Evolutionary conservation across 2,797 vertebrate genomes (phyloP).

Genomic region (Apogon hyalosoma): DNA sequence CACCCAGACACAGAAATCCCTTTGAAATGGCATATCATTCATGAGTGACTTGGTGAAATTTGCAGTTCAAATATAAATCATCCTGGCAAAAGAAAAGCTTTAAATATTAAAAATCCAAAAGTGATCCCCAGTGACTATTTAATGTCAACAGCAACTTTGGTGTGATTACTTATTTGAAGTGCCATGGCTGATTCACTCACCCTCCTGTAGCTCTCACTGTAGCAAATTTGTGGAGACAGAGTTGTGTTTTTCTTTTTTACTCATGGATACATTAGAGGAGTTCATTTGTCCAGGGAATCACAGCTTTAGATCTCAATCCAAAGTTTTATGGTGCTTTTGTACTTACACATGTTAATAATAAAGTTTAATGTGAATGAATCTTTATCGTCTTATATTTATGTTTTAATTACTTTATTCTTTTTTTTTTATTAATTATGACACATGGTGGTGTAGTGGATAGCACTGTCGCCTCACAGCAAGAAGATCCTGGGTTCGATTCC

Average conservation of each 20-base stretch:
- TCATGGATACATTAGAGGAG: conserved; percentile 9
- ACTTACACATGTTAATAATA: conserved; percentile 3
- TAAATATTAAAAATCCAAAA: conserved; percentile 54
- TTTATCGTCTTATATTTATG: too few relatives aligned
- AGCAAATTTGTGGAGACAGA: not conserved
- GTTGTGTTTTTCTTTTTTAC: not conserved
- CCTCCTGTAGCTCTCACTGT: not conserved
- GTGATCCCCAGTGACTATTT: conserved; percentile 51
- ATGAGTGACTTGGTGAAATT: conserved; percentile 9
- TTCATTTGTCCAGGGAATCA: conserved; percentile 35
- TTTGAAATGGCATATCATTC: conserved; percentile 23
- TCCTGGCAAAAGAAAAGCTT: conserved; percentile 32
- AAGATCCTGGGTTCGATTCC: too few relatives aligned
- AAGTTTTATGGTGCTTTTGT: conserved; percentile 11
- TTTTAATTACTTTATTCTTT: too few relatives aligned
- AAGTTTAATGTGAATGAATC: too few relatives aligned
- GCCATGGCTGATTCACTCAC: conserved; percentile 24
- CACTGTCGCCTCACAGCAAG: too few relatives aligned
- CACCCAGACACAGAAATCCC: conserved; percentile 21
- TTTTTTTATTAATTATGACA: too few relatives aligned
- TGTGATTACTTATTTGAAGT: conserved; percentile 51
- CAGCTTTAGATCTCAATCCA: conserved; percentile 32
- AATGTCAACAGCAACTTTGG: conserved; percentile 43
- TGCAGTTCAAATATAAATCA: conserved; percentile 51
- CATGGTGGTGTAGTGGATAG: too few relatives aligned